phyloP scores from a whole-genome alignment of 1,140 invertebrate genomes.

The Melanaphis sacchari region DNA sequence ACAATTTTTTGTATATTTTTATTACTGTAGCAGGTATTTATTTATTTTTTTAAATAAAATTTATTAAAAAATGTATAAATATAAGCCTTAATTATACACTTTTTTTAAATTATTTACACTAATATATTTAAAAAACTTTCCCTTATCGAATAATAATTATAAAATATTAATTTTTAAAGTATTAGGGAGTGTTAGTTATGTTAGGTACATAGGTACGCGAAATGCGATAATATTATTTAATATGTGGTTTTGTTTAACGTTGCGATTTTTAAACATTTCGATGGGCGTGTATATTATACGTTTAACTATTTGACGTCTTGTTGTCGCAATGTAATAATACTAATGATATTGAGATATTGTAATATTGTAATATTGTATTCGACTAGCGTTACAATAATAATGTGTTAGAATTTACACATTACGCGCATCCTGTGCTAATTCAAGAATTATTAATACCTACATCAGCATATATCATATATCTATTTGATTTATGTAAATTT shows the following conservation, averaged over 20 bases:
- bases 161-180: neutral
- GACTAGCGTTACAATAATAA: neutral
- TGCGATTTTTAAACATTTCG: neutral
- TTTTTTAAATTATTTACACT: no score
- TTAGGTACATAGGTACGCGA: no score
- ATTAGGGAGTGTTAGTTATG: neutral
- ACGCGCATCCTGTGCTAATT: neutral
- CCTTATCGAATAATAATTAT: no score
- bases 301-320: neutral
- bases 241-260: neutral
- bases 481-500: neutral
- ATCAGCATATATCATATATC: neutral
- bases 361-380: slow-evolving; percentile 19
- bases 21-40: neutral
- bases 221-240: neutral
- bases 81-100: neutral
- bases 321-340: neutral
- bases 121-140: no score
- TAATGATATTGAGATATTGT: neutral
- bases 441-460: neutral
- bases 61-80: neutral
- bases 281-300: neutral
- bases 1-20: neutral
- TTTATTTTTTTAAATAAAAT: neutral
- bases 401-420: neutral